These are phyloP conservation scores for Hozukius guyotensis DNA, from an alignment of 2,797 vertebrate genomes.

Conservation along the genomic window DNA sequence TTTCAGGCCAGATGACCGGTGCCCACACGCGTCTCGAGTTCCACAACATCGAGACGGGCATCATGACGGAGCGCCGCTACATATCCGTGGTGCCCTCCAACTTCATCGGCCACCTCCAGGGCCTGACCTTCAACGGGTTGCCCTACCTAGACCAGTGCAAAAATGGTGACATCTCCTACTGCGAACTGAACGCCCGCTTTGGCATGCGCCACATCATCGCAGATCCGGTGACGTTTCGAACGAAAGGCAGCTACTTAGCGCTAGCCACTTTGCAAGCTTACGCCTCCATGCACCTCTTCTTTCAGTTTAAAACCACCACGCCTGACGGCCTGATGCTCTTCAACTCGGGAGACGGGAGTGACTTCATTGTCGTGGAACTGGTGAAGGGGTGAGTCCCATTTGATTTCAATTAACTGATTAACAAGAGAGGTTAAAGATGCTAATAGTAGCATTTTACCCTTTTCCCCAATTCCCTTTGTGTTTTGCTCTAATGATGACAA, in stretches of 20 bases:
- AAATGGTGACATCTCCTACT: slow-evolving; percentile 94
- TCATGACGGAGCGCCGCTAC: slow-evolving; percentile 95
- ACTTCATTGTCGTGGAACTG: slow-evolving; percentile 95
- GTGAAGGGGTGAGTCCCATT: slow-evolving; percentile 90
- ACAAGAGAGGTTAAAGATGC: neutral
- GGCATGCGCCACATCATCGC: slow-evolving; percentile 93
- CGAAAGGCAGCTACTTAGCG: slow-evolving; percentile 90
- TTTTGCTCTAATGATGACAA: neutral
- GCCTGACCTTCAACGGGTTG: slow-evolving; percentile 89
- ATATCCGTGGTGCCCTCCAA: slow-evolving; percentile 93
- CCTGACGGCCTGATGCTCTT: slow-evolving; percentile 94
- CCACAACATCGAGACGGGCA: slow-evolving; percentile 96
- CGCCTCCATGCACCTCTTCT: slow-evolving; percentile 96
- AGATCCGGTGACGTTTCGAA: slow-evolving; percentile 92
- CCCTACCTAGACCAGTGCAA: slow-evolving; percentile 96
- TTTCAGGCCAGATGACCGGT: slow-evolving; percentile 92
- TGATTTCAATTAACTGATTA: neutral
- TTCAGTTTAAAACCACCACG: slow-evolving; percentile 95
- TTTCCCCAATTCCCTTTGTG: neutral
- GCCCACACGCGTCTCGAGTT: slow-evolving; percentile 93
- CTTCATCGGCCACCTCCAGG: slow-evolving; percentile 94
- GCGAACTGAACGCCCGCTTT: slow-evolving; percentile 94
- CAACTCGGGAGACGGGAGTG: slow-evolving; percentile 93
- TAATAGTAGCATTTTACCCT: neutral
- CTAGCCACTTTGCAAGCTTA: slow-evolving; percentile 93